These are phyloP conservation scores for Ganaspis sp. DNA, from an alignment of 1,140 invertebrate genomes.

Conservation along the genomic window DNA sequence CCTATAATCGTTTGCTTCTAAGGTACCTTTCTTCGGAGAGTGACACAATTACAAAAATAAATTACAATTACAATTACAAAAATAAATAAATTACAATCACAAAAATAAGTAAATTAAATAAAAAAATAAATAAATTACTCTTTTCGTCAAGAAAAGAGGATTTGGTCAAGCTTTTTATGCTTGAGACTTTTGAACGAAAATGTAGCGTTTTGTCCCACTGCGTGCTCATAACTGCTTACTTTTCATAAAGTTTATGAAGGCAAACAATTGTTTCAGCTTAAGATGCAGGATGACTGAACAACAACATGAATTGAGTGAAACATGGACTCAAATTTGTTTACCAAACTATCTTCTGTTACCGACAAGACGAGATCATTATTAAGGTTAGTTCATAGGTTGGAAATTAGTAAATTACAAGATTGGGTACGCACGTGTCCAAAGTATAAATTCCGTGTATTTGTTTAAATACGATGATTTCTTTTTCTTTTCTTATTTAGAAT, in stretches of 20 bases:
- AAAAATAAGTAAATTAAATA: too few relatives aligned
- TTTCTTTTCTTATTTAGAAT: slow-evolving; percentile 34
- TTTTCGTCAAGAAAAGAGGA: too few relatives aligned
- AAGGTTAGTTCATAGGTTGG: slow-evolving; percentile 13
- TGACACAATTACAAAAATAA: too few relatives aligned
- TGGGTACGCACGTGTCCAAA: neutral
- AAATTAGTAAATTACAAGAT: neutral
- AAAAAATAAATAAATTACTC: too few relatives aligned
- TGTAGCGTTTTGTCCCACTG: neutral
- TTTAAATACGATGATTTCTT: neutral
- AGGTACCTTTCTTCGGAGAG: too few relatives aligned
- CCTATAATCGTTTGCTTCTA: too few relatives aligned
- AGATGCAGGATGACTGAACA: slow-evolving; percentile 3
- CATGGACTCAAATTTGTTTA: slow-evolving; percentile 6
- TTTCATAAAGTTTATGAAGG: too few relatives aligned
- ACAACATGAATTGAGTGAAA: neutral
- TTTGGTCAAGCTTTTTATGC: too few relatives aligned
- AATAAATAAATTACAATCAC: too few relatives aligned
- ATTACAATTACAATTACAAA: too few relatives aligned
- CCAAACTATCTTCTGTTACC: slow-evolving; percentile 13
- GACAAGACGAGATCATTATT: slow-evolving; percentile 6
- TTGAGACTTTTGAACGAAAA: too few relatives aligned
- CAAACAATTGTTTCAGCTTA: neutral
- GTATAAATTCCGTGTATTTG: neutral
- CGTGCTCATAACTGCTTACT: neutral